phyloP scores from a whole-genome alignment of 2,797 vertebrate species.

The Geotrypetes seraphini region DNA sequence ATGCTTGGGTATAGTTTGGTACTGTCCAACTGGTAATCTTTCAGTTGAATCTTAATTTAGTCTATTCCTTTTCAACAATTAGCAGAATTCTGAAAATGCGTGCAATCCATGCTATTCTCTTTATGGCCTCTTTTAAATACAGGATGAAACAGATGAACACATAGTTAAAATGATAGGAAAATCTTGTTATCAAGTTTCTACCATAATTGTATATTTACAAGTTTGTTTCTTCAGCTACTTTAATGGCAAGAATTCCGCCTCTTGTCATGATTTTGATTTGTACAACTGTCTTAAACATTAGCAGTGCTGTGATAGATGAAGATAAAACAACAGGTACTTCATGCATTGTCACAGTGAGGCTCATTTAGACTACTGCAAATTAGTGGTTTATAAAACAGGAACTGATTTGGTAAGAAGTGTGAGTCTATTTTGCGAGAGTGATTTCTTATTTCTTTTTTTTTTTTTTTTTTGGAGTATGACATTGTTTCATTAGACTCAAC shows the following conservation, averaged over 20 bases:
- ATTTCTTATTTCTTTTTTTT: background rate
- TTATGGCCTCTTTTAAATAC: no score
- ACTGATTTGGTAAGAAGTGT: background rate
- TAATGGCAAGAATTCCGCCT: background rate
- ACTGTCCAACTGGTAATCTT: no score
- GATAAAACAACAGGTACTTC: background rate
- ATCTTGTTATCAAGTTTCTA: no score
- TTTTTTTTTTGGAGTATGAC: background rate
- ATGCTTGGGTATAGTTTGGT: no score
- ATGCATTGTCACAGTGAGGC: background rate
- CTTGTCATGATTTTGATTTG: background rate
- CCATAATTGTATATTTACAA: conserved; percentile 11
- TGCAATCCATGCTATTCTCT: no score
- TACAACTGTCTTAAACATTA: conserved; percentile 15
- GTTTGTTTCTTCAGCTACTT: conserved; percentile 12
- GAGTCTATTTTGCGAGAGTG: background rate
- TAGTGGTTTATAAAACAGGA: background rate
- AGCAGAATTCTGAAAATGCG: no score
- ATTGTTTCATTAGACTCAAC: background rate
- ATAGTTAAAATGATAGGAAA: no score
- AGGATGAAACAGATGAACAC: no score
- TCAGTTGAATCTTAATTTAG: no score
- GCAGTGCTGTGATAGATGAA: background rate
- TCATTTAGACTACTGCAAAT: conserved; percentile 9
- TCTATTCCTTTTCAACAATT: no score